phyloP scores from a whole-genome alignment of 2,888 invertebrate species.

The Galeopsomyia nigrocyanea region DNA sequence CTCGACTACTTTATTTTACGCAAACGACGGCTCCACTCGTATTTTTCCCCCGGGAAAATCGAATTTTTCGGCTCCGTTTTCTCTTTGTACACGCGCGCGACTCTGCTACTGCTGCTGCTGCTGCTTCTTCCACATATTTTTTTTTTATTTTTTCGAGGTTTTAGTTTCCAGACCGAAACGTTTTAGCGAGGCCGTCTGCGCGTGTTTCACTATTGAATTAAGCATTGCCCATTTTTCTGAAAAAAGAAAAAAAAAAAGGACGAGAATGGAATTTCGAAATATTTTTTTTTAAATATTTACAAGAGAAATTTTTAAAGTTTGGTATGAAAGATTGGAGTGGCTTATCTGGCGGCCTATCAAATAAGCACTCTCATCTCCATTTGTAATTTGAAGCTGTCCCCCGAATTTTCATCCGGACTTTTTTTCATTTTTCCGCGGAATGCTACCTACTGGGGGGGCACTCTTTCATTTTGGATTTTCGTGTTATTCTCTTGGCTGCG shows the following conservation, averaged over 20 bases:
- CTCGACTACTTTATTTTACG: slow-evolving; percentile 31
- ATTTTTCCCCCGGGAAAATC: slow-evolving; percentile 37
- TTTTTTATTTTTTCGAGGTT: slow-evolving; percentile 13
- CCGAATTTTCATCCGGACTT: slow-evolving; percentile 4
- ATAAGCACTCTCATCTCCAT: not conserved
- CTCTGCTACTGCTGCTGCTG: no score
- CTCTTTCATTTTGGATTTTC: slow-evolving; percentile 51
- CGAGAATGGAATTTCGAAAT: no score
- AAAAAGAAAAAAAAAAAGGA: no score
- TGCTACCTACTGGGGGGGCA: not conserved
- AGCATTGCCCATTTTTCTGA: slow-evolving; percentile 5
- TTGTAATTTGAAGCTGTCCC: slow-evolving; percentile 16
- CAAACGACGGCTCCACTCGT: slow-evolving; percentile 27
- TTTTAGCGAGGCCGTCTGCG: slow-evolving; percentile 5
- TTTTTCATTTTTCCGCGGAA: slow-evolving; percentile 23
- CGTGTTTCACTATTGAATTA: slow-evolving; percentile 16
- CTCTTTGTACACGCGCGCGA: not conserved
- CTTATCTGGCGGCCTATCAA: not conserved
- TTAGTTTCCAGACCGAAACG: slow-evolving; percentile 19
- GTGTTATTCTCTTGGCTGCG: slow-evolving; percentile 48
- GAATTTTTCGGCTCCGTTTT: slow-evolving; percentile 25
- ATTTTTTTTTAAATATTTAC: no score
- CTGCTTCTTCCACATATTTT: not conserved
- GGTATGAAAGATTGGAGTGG: no score
- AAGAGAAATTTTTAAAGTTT: no score